These are phyloP conservation scores for Semnopithecus entellus DNA, from an alignment of 2,113 vertebrate genomes.

Conservation along the genomic window DNA sequence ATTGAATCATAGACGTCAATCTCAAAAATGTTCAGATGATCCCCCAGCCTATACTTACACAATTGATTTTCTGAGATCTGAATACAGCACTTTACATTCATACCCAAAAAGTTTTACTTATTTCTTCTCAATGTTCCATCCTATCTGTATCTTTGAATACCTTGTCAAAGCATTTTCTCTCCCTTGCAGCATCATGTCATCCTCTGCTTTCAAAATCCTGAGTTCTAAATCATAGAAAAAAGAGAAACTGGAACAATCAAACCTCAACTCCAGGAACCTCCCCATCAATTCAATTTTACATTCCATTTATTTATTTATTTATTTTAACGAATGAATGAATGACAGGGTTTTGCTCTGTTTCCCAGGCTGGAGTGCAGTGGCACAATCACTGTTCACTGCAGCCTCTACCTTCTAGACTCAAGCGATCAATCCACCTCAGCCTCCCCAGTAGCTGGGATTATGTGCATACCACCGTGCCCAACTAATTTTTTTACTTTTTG, in stretches of 20 bases:
- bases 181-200: neutral
- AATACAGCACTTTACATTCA: neutral
- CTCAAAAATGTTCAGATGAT: neutral
- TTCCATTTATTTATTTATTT: neutral
- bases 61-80: neutral
- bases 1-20: neutral
- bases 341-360: too few species aligned
- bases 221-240: neutral
- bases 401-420: too few species aligned
- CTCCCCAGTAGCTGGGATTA: too few species aligned
- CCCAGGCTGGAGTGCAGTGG: too few species aligned
- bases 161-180: neutral
- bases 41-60: neutral
- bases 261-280: neutral
- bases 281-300: neutral
- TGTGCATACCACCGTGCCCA: too few species aligned
- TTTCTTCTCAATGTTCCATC: neutral
- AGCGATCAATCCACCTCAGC: too few species aligned
- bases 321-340: neutral
- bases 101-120: neutral
- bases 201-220: neutral
- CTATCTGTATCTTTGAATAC: neutral
- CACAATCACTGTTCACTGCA: too few species aligned
- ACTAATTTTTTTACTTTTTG: too few species aligned
- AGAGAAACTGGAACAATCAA: neutral